Base-by-base conservation (phyloP, 2,888 invertebrate genomes). In the Timandra comae region DNA sequence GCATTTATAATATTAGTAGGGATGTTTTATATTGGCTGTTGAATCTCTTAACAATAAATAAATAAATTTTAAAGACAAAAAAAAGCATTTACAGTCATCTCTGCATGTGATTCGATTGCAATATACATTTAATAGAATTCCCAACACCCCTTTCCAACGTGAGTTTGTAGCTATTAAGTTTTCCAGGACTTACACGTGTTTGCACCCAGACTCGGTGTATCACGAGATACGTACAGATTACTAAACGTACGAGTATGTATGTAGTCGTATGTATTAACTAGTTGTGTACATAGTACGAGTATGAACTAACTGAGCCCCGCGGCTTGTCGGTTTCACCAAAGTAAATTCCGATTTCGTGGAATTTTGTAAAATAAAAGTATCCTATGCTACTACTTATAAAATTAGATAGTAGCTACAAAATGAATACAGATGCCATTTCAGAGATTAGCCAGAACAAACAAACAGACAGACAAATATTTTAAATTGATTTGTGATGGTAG, bases 151-250 rank as follows among this genome's bases (percentile, higher is more conserved):
- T n/a, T n/a, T n/a, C n/a, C n/a, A n/a, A n/a, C 43, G 41, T 43
- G 42, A 49, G 38, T 29, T 33, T 33, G 30, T 38, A 45, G 41
- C 41, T 55, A 63, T 61, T 55, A 57, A 49, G 33, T 45, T 47
- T 50, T 40, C 45, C 48, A 36, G 50, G 41, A 38, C 40, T 49
- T 56, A 59, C 61, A 58, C 64, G 60, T 60, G 58, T 41, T 46
- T 28, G 38, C 41, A 38, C 46, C 48, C 43, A 41, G 20, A 13
- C 35, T 27, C 4, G 22, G 6, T 8, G 16, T 16, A 16, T 16
- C 16, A 16, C 16, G n/a, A n/a, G n/a, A n/a, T n/a, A n/a, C n/a
- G n/a, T n/a, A n/a, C n/a, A 23, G 2, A 10, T 20, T 20, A 2
- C 8, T 8, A n/a, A 9, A 9, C 22, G 9, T 22, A 9, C 21